phyloP scores from a whole-genome alignment of 53 echinoderm and acorn worm species.

The Apostichopus leukothele region DNA sequence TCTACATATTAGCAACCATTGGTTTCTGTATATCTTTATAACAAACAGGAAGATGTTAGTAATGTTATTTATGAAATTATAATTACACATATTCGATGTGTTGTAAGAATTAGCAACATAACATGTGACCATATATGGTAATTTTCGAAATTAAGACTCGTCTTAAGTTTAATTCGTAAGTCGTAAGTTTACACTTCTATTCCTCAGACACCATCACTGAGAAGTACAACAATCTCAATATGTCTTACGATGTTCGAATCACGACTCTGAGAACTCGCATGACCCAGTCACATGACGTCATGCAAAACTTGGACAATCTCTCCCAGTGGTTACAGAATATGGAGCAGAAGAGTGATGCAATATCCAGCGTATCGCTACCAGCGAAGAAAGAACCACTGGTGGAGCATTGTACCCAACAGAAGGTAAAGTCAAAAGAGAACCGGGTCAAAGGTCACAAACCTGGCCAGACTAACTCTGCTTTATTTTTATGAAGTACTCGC shows the following conservation, averaged over 20 bases:
- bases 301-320: constrained; percentile 77
- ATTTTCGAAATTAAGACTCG: too few relatives aligned
- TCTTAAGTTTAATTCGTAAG: too few relatives aligned
- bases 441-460: not conserved
- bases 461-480: too few relatives aligned
- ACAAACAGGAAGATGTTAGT: too few relatives aligned
- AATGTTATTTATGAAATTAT: too few relatives aligned
- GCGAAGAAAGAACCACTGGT: constrained; percentile 77
- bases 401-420: constrained; percentile 68
- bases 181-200: not conserved
- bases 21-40: too few relatives aligned
- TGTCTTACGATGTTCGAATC: constrained; percentile 63
- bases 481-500: too few relatives aligned
- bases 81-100: too few relatives aligned
- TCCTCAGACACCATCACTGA: constrained; percentile 66
- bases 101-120: too few relatives aligned
- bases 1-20: not conserved
- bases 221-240: constrained; percentile 80
- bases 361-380: constrained; percentile 67
- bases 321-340: constrained; percentile 67
- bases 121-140: too few relatives aligned
- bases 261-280: constrained; percentile 67
- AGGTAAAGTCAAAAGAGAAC: constrained; percentile 50
- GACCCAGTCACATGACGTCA: constrained; percentile 72
- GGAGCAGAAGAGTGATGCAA: constrained; percentile 40